Evolutionary conservation across 2,888 invertebrate species (phyloP), one percentile per base, ranked within the genome.

Genomic region (Cenopis cana): DNA sequence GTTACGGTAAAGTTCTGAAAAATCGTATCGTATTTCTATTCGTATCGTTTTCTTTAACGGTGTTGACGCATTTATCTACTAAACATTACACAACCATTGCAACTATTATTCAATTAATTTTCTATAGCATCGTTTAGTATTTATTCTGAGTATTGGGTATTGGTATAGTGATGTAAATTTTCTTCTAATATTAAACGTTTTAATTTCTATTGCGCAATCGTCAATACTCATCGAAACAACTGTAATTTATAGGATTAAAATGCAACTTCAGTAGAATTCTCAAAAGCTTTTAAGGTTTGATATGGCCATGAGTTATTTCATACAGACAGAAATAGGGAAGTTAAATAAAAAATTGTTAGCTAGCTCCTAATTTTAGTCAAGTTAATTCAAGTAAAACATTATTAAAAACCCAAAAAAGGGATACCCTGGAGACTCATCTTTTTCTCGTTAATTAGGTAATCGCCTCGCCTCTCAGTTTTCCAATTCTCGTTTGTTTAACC

Each of bases 401-500:
- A 62, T 50, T 36, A 50, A 50, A 52, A 20, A 8, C 54, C 8
- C 12, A 62, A 36, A 64, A 64, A 64, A 33, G 20, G 38, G n/a
- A 57, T 50, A 36, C 50, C 67, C 57, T 57, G 33, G 24, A 55
- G 17, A 49, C 56, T 36, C 56, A 33, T 46, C 54, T 49, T 20
- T 49, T 62, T 11, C 52, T 29, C 59, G 18, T 59, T 69, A 62
- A 69, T 62, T 69, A 69, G 20, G 24, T 61, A 20, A 52, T 54
- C 55, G 46, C 20, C 50, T 59, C 49, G 46, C 60, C 17, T 36
- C 52, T 68, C 52, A 41, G 41, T 60, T 60, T 60, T 68, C 60
- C 59, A 38, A 52, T 59, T 50, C 59, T 60, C 55, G 61, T 68
- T n/a, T n/a, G n/a, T n/a, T n/a, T n/a, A n/a, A n/a, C n/a, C n/a